Base-by-base conservation (phyloP, 2,113 vertebrate genomes). In the Vireo altiloquus region DNA sequence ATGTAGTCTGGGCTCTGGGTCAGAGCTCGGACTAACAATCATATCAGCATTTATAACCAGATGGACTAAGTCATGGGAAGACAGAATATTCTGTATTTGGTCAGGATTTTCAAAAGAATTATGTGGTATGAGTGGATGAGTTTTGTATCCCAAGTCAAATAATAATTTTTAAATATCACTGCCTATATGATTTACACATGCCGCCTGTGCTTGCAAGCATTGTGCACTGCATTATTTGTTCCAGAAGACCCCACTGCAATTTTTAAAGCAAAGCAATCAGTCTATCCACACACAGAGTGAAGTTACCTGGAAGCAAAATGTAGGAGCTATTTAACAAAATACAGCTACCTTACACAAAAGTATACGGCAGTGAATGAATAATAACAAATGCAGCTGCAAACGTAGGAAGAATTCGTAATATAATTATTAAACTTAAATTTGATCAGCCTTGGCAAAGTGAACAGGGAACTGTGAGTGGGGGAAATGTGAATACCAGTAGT, bases 381-480 rank as follows among this genome's bases (percentile, higher is more conserved):
- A 86, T 75, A 95, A 92, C 24, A 96, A 96, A 95, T 81, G 47
- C n/a, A 92, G 60, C 7, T 93, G 47, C 84, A 90, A 96, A 93
- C 16, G 90, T 76, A 94, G 84, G 94, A 88, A 78, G 83, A 90
- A 94, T 93, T 69, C 6, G 10, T 63, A 94, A 87, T 54, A 47
- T 65, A 97, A 93, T 89, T 95, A 94, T 61, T 47, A 82, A 96
- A 70, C 39, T 71, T 77, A 76, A 87, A 94, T 83, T 61, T 87
- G 30, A 89, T 93, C 57, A 93, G 44, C 56, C 90, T 94, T 88
- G 53, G 57, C n/a, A 57, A 96, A 88, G 53, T 22, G 74, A 92
- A 56, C 17, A 64, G 49, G 39, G 69, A 87, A 53, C 61, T 90
- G 59, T 69, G 35, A 52, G 56, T 1, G 1, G 33, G 37, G 20